Evolutionary conservation across 2,797 vertebrate genomes (phyloP).

Genomic region (Acrocephalus scirpaceus): DNA sequence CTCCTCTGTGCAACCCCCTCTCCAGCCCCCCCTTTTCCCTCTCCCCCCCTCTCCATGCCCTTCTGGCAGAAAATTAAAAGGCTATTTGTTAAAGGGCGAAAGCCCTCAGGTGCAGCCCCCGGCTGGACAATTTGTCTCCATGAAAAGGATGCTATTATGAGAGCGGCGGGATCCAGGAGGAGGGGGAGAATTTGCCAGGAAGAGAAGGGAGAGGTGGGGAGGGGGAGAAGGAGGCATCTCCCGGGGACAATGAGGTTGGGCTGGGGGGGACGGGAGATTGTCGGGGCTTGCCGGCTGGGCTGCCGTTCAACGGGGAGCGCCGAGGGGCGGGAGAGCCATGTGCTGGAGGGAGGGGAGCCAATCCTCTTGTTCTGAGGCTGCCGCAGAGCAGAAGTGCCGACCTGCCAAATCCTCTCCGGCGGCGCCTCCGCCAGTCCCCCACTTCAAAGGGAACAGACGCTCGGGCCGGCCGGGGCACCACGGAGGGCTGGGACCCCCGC

Average conservation of each 20-base stretch:
- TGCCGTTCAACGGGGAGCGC: neutral
- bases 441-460: conserved; percentile 37
- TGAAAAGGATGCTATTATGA: conserved; percentile 86
- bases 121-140: conserved; percentile 86
- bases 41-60: conserved; percentile 66
- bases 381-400: conserved; percentile 63
- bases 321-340: conserved; percentile 65
- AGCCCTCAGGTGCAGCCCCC: conserved; percentile 84
- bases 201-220: conserved; percentile 31
- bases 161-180: conserved; percentile 80
- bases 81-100: conserved; percentile 86
- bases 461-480: neutral
- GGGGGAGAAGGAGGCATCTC: conserved; percentile 60
- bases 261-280: conserved; percentile 20
- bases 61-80: conserved; percentile 89
- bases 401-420: conserved; percentile 43
- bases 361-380: conserved; percentile 68
- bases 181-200: conserved; percentile 71
- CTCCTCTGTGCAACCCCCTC: conserved; percentile 65
- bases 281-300: conserved; percentile 52
- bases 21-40: neutral
- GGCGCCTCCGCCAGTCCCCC: neutral
- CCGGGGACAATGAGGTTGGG: conserved; percentile 58
- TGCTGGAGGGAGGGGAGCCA: conserved; percentile 66
- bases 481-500: neutral